Conservation (phyloP, 2,888 invertebrate genomes). For the Ischnura elegans region DNA sequence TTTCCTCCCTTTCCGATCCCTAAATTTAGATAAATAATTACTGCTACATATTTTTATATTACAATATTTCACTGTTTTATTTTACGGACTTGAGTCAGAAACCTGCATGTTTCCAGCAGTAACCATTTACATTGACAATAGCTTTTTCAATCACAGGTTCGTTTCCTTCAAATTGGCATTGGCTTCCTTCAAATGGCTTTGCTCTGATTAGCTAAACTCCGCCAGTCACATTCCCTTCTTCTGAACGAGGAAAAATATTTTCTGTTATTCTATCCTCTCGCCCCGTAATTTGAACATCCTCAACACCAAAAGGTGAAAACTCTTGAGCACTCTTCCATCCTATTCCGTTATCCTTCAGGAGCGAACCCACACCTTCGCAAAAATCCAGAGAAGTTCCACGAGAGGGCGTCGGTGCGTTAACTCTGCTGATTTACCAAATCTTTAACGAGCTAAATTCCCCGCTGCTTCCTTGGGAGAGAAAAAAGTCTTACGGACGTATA, state of each 20-base stretch:
- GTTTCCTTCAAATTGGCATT: too few species aligned
- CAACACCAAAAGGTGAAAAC: background rate
- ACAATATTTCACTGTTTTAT: too few species aligned
- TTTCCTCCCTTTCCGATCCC: too few species aligned
- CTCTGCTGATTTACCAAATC: constrained; percentile 66
- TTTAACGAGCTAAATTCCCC: constrained; percentile 47
- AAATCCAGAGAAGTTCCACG: background rate
- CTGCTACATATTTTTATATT: too few species aligned
- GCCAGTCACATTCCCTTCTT: background rate
- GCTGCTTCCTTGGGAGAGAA: background rate
- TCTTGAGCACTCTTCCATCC: background rate
- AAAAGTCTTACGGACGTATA: background rate
- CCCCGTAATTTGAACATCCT: background rate
- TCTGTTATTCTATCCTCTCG: background rate
- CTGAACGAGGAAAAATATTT: background rate
- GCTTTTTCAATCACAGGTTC: too few species aligned
- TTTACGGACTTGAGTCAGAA: too few species aligned
- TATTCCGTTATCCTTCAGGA: background rate
- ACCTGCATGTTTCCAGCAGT: too few species aligned
- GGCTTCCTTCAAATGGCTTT: background rate
- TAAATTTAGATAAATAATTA: too few species aligned
- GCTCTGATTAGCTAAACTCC: background rate
- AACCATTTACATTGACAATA: too few species aligned
- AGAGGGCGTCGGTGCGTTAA: constrained; percentile 45
- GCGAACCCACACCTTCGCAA: background rate